These are phyloP conservation scores for Torymus texanus DNA, from an alignment of 2,888 invertebrate genomes.

Conservation along the genomic window DNA sequence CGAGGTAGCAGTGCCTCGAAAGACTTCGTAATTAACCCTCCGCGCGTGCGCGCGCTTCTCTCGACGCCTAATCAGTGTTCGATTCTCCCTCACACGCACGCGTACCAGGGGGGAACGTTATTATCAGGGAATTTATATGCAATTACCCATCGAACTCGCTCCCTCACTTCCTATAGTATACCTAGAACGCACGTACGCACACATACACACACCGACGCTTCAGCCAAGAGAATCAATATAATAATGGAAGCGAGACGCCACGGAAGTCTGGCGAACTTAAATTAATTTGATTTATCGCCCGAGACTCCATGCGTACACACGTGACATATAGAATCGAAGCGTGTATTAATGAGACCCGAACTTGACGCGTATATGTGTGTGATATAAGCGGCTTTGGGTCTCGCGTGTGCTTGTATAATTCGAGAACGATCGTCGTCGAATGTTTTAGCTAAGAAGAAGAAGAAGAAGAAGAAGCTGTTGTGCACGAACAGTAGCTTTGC, in stretches of 20 bases:
- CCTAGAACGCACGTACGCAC: neutral
- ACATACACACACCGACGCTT: too few relatives aligned
- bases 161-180: neutral
- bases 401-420: too few relatives aligned
- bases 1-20: too few relatives aligned
- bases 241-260: conserved; percentile 1
- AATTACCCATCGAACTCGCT: neutral
- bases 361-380: too few relatives aligned
- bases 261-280: conserved; percentile 33
- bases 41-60: neutral
- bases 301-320: neutral
- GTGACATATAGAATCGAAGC: conserved; percentile 22
- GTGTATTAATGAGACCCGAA: conserved; percentile 25
- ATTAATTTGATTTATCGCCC: conserved; percentile 47
- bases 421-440: too few relatives aligned
- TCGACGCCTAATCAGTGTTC: conserved; percentile 17
- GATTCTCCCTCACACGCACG: neutral
- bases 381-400: neutral
- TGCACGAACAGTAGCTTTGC: too few relatives aligned
- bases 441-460: too few relatives aligned
- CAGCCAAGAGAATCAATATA: conserved; percentile 31
- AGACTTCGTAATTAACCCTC: too few relatives aligned
- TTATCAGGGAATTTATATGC: conserved; percentile 36
- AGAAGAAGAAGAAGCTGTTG: too few relatives aligned
- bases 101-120: conserved; percentile 1